phyloP scores from a whole-genome alignment of 2,888 invertebrate species.

The Tipula confusa region DNA sequence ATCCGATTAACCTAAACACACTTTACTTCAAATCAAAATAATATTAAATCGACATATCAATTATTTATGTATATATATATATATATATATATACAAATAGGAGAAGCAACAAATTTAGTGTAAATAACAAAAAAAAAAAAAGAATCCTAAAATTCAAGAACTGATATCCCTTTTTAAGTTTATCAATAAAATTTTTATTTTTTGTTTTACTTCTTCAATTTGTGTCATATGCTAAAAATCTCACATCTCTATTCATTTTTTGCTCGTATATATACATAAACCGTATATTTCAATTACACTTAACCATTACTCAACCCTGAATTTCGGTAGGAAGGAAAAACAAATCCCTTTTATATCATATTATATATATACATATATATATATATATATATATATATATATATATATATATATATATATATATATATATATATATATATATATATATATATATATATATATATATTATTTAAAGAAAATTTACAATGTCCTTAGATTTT shows the following conservation, averaged over 20 bases:
- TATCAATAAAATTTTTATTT: not conserved
- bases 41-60: not conserved
- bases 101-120: not conserved
- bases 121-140: not conserved
- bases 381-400: not conserved
- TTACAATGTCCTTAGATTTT: slow-evolving; percentile 6
- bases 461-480: not conserved
- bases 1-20: slow-evolving; percentile 3
- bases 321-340: not conserved
- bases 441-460: not conserved
- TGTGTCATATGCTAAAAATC: slow-evolving; percentile 20
- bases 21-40: not conserved
- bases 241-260: not conserved
- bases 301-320: slow-evolving; percentile 20
- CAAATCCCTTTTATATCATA: not conserved
- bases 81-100: not conserved
- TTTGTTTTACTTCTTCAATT: slow-evolving; percentile 6
- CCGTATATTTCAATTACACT: slow-evolving; percentile 12
- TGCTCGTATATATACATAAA: not conserved
- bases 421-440: not conserved
- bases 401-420: not conserved
- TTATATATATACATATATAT: not conserved
- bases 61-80: not conserved
- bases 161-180: slow-evolving; percentile 21
- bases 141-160: not conserved